phyloP scores from a whole-genome alignment of 2,797 vertebrate genomes.

The Poeciliopsis gracilis region DNA sequence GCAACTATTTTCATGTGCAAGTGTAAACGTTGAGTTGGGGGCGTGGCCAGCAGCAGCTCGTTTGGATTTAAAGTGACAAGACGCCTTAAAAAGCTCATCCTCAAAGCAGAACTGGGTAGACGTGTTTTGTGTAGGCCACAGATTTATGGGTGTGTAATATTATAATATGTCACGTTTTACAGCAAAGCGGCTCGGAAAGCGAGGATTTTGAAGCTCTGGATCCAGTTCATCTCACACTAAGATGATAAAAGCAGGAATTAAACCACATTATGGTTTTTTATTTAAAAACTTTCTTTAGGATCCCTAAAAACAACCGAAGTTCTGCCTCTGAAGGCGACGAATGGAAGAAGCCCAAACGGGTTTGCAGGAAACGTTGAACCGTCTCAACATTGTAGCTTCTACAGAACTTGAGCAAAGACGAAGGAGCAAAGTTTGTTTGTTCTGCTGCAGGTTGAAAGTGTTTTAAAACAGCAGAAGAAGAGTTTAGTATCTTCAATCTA shows the following conservation, averaged over 20 bases:
- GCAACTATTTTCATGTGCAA: no score
- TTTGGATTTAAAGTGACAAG: no score
- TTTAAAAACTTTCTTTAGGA: not conserved
- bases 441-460: not conserved
- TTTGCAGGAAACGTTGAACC: not conserved
- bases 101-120: no score
- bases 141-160: no score
- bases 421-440: not conserved
- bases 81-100: no score
- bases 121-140: no score
- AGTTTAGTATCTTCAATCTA: not conserved
- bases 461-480: not conserved
- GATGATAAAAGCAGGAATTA: not conserved
- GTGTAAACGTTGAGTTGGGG: no score
- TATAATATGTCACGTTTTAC: not conserved
- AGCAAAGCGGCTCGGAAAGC: not conserved
- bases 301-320: not conserved
- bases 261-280: not conserved
- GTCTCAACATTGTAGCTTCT: not conserved
- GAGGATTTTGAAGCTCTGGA: not conserved
- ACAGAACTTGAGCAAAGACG: not conserved
- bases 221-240: not conserved
- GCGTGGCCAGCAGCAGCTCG: no score
- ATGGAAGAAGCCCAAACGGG: not conserved
- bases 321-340: not conserved